Evolutionary conservation across 2,113 vertebrate species (phyloP).

Genomic region (Sorex araneus): DNA sequence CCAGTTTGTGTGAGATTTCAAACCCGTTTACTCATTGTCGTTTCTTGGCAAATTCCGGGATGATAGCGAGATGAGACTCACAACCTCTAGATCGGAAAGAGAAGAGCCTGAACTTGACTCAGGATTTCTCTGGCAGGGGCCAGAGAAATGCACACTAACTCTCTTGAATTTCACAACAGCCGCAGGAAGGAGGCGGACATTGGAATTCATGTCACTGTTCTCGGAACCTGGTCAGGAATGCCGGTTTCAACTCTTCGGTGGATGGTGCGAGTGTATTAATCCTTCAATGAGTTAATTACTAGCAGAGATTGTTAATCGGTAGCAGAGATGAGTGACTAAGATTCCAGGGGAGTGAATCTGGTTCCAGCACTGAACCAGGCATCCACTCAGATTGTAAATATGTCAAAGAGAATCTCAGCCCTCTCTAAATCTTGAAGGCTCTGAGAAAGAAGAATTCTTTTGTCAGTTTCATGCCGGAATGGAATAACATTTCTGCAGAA

Average conservation of each 20-base stretch:
- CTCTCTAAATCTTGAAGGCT: background rate
- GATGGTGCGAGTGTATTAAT: conserved; percentile 64
- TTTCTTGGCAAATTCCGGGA: conserved; percentile 59
- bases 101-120: conserved; percentile 11
- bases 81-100: background rate
- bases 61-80: conserved; percentile 27
- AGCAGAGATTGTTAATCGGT: conserved; percentile 20
- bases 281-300: conserved; percentile 67
- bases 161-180: conserved; percentile 67
- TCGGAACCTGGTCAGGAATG: conserved; percentile 22
- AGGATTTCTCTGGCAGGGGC: background rate
- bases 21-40: background rate
- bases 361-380: background rate
- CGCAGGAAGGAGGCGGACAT: background rate
- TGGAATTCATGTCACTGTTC: conserved; percentile 52
- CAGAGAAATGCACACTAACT: background rate
- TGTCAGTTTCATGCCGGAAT: background rate
- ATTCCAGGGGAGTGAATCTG: conserved; percentile 38
- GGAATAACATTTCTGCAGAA: background rate
- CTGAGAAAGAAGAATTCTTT: background rate
- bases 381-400: conserved; percentile 3
- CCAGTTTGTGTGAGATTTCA: conserved; percentile 28
- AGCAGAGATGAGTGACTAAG: conserved; percentile 54
- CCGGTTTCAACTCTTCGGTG: background rate
- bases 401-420: background rate